These are phyloP conservation scores for Pristionchus exspectatus DNA, from an alignment of 2,888 invertebrate genomes.

Conservation along the genomic window DNA sequence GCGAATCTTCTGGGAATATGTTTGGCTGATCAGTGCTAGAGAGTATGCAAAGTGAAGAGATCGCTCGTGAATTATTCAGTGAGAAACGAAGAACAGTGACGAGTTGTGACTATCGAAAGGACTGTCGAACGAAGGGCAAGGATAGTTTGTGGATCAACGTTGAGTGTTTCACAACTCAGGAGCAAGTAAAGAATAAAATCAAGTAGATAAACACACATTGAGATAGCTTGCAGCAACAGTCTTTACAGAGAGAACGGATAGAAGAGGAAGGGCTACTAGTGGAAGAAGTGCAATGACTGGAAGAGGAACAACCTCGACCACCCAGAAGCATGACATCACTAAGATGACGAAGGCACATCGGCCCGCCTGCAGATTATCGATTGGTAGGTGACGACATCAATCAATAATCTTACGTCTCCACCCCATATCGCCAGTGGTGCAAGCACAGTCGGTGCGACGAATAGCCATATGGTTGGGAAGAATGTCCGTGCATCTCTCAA, in stretches of 20 bases:
- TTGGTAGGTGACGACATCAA: neutral
- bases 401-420: conserved; percentile 28
- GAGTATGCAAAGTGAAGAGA: neutral
- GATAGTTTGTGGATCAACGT: neutral
- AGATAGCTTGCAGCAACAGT: conserved; percentile 67
- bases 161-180: neutral
- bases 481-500: conserved; percentile 52
- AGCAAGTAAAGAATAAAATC: neutral
- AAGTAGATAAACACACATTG: conserved; percentile 60
- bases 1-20: neutral
- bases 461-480: conserved; percentile 54
- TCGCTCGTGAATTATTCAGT: neutral
- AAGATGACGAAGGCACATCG: conserved; percentile 68
- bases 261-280: conserved; percentile 68
- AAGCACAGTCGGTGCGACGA: conserved; percentile 32
- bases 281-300: conserved; percentile 72
- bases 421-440: conserved; percentile 54
- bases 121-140: neutral
- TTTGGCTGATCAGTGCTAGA: neutral
- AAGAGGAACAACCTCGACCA: conserved; percentile 69
- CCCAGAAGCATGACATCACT: conserved; percentile 71
- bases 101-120: neutral
- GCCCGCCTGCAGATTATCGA: conserved; percentile 55
- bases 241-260: conserved; percentile 67
- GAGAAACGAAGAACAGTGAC: neutral